phyloP scores from a whole-genome alignment of 1,140 invertebrate species.

The Pseudomyrmex dendroicus region DNA sequence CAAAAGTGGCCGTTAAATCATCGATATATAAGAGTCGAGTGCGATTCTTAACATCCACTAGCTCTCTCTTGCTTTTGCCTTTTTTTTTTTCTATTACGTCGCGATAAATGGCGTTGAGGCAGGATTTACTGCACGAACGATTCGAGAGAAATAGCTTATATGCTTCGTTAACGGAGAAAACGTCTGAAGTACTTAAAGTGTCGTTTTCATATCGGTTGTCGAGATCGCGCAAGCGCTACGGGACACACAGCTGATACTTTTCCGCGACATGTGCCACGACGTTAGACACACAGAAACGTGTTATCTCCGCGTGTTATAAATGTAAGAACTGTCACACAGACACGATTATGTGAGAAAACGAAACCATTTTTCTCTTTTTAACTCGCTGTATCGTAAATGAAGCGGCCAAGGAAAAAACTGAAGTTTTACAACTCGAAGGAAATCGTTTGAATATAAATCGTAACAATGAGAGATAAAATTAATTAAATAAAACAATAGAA shows the following conservation, averaged over 20 bases:
- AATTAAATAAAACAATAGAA: not conserved
- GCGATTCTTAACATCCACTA: constrained; percentile 52
- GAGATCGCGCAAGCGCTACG: not conserved
- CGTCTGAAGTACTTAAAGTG: constrained; percentile 29
- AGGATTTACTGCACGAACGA: constrained; percentile 44
- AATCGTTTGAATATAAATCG: not conserved
- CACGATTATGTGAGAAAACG: not conserved
- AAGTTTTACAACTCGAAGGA: not conserved
- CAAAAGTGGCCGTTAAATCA: constrained; percentile 38
- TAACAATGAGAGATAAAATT: not conserved
- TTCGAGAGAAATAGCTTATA: constrained; percentile 30
- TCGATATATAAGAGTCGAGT: constrained; percentile 37
- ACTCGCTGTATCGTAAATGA: not conserved
- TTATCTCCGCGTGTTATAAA: constrained; percentile 17
- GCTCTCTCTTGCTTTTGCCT: not conserved
- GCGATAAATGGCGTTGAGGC: constrained; percentile 35
- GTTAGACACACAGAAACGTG: not conserved
- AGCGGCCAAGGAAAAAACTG: not conserved
- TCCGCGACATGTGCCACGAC: not conserved
- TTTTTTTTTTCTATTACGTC: constrained; percentile 27
- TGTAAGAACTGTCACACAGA: not conserved
- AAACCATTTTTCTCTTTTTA: not conserved
- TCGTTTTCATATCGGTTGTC: constrained; percentile 38
- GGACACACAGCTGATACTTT: not conserved
- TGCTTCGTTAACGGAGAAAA: constrained; percentile 37